Base-by-base conservation (phyloP, 92 coral and sea anemone genomes). In the Paragorgia papillata region DNA sequence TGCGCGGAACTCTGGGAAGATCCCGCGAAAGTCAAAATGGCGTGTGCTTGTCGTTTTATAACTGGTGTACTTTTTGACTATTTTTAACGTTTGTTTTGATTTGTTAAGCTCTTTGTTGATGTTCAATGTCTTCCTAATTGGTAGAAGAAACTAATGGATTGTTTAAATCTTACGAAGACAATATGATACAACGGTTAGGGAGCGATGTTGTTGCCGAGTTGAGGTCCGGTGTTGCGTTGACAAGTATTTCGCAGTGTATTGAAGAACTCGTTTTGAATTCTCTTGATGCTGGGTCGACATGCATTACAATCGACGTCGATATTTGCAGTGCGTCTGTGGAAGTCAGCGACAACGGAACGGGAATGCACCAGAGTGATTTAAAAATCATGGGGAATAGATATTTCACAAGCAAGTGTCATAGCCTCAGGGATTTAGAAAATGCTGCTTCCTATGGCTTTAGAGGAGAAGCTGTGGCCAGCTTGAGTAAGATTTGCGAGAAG, bases 381-480 rank as follows among this genome's bases (percentile, higher is more conserved):
- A 75, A 74, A 9, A 76, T 46, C 43, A 80, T 91, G 31, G 99
- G 96, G 49, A 85, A 89, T 56, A 79, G 99, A 56, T 89, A 95
- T 69, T 82, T 86, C 54, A 91, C 95, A 15, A 91, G 99, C 58
- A 95, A 95, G 81, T 91, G 97, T 63, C 95, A 89, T 57, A 77
- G 66, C 22, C 87, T 95, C 56, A 43, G 69, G 68, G 99, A 95
- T 57, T 71, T 95, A 28, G 59, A 85, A 55, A 57, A 79, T 79
- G 81, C 86, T 53, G 84, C 62, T 35, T 87, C 82, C 17, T 84
- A 85, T 76, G 99, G 99, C 0, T 95, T 84, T 63, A 84, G 99
- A 73, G 99, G 99, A 13, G 99, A 95, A 62, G 97, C 99, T 32
- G 65, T 95, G 22, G 97, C 97, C 53, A 95, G 99, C 61, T 74